Conservation (phyloP, 2,113 vertebrate genomes). For the Ahaetulla prasina region DNA sequence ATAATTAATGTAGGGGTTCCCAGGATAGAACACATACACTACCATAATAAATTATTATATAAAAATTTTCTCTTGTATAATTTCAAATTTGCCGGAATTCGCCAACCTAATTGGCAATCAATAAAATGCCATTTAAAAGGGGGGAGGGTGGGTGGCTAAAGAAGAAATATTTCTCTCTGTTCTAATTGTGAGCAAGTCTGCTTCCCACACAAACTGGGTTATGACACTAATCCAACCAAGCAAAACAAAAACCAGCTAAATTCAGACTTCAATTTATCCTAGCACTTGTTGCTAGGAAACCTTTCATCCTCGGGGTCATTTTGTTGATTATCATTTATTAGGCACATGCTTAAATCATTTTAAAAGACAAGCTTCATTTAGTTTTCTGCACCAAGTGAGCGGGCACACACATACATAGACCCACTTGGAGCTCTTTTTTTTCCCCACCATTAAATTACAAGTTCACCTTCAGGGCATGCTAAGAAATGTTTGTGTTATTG, state of each 20-base stretch:
- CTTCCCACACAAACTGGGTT: conserved; percentile 62
- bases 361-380: conserved; percentile 45
- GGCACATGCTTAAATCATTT: conserved; percentile 26
- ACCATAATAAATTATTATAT: not conserved
- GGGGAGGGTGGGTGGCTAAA: conserved; percentile 44
- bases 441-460: not conserved
- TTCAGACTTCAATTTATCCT: conserved; percentile 52
- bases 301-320: conserved; percentile 60
- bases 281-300: conserved; percentile 71
- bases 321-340: conserved; percentile 68
- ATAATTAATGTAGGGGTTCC: not conserved
- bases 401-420: not conserved
- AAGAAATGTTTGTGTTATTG: rapidly evolving
- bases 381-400: not conserved
- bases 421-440: not conserved
- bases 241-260: conserved; percentile 67
- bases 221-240: conserved; percentile 65
- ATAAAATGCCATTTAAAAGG: not conserved
- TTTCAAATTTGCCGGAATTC: not conserved
- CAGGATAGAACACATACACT: not conserved
- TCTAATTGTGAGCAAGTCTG: conserved; percentile 46
- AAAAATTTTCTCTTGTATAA: not conserved
- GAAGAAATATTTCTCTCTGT: conserved; percentile 59
- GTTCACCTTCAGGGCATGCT: conserved; percentile 6
- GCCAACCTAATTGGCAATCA: not conserved